A percentile compares a stretch with the other conserved stretches of the same genome.
Evolutionary conservation across 2,888 invertebrate species (phyloP).

Genomic region (Aromia moschata): DNA sequence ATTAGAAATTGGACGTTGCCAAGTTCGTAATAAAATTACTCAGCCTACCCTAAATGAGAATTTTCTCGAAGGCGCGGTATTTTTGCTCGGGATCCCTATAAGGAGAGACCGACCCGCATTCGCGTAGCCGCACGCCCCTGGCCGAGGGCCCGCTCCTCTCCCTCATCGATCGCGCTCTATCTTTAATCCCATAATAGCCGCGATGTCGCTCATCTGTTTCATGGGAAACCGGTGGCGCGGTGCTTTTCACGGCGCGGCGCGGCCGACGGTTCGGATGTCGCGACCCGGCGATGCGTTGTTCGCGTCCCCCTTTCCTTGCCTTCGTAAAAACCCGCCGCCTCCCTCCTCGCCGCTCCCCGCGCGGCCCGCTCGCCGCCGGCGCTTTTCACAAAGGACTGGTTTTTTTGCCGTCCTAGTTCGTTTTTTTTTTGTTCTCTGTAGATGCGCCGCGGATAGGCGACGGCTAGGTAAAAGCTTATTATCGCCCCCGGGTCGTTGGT

Average conservation of each 20-base stretch:
- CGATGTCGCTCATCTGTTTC: constrained; percentile 32
- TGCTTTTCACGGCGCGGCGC: constrained; percentile 13
- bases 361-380: neutral
- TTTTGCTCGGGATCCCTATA: no score
- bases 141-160: constrained; percentile 15
- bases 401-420: constrained; percentile 8
- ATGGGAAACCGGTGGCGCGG: constrained; percentile 24
- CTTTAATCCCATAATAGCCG: constrained; percentile 42
- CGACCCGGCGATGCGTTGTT: no score
- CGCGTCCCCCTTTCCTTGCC: constrained; percentile 21
- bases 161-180: constrained; percentile 38
- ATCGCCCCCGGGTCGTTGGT: neutral
- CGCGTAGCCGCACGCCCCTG: no score
- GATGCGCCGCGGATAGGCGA: neutral
- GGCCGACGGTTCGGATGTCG: no score
- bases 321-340: no score
- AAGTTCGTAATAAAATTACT: no score
- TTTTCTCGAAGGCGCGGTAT: no score
- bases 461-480: neutral
- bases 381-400: constrained; percentile 18
- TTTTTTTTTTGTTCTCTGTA: constrained; percentile 14
- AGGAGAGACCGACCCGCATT: no score
- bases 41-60: no score
- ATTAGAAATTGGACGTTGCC: no score
- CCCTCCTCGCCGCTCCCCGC: no score